Base-by-base conservation (phyloP, 2,113 vertebrate genomes). In the Aphelocoma coerulescens region DNA sequence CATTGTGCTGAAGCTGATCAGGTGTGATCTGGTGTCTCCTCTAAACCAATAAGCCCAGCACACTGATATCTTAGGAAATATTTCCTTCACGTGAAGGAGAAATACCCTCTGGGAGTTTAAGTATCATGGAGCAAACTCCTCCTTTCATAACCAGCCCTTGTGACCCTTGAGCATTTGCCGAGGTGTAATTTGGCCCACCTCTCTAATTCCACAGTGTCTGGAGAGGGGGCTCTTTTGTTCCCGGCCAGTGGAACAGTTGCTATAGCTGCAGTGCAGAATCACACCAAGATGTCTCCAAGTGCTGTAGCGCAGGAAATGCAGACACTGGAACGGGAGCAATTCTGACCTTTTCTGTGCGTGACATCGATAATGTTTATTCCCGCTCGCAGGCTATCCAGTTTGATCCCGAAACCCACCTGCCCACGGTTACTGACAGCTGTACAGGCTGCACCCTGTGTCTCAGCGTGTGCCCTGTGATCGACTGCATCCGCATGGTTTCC, bases 401-500 rank as follows among this genome's bases (percentile, higher is more conserved):
- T 94, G 97, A 99, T 97, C 98, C 99, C 9, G 88, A 99, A 79
- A 99, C 98, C 91, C 99, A 99, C 98, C 97, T 99, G 93, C 99
- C 99, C 90, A 80, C 92, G 5, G 97, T 99, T 63, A 98, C 91
- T 9, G 99, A 99, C 97, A 98, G 94, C 96, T 99, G 99, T 24
- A 99, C 99, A 0, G 99, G 99, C 97, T 99, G 99, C 96, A 99
- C 99, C 51, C 98, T 99, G 85, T 99, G 99, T 91, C 96, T 99
- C 94, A 99, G 99, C 22, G 98, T 99, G 96, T 99, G 99, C 96
- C 99, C 99, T 55, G 98, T 99, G 97, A 98, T 99, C 94, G 98
- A 99, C 98, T 99, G 99, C 98, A 99, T 99, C 98, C 98, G 91
- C 93, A 99, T 99, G 99, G 98, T 99, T 95, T 95, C 98, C 97